phyloP scores from a whole-genome alignment of 2,797 vertebrate genomes.

The Sebastes oblongus region DNA sequence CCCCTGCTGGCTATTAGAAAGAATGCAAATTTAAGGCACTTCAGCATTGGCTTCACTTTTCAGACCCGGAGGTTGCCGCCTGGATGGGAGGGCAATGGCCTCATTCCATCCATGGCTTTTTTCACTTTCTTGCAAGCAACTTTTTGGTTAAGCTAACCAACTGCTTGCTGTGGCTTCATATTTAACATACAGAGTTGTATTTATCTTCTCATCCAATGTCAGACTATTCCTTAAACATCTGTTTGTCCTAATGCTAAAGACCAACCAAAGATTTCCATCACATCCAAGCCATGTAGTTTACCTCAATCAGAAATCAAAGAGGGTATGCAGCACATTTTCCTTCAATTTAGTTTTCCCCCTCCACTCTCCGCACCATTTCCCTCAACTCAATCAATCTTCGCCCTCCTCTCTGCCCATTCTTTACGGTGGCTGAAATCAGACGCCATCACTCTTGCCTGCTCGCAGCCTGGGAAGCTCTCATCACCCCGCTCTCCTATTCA shows the following conservation, averaged over 20 bases:
- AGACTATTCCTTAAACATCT: not conserved
- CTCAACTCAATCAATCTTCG: slow-evolving; percentile 49
- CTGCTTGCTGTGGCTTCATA: not conserved
- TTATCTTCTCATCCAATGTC: not conserved
- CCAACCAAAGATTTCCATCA: not conserved
- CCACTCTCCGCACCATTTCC: slow-evolving; percentile 31
- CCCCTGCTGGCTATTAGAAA: too few relatives aligned
- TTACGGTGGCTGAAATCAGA: slow-evolving; percentile 59
- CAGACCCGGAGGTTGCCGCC: too few relatives aligned
- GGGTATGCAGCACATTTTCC: slow-evolving; percentile 5
- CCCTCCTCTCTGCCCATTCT: slow-evolving; percentile 11
- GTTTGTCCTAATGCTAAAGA: not conserved
- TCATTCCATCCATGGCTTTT: not conserved
- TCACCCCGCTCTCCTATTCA: slow-evolving; percentile 47
- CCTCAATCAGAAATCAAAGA: slow-evolving; percentile 18
- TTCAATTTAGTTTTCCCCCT: slow-evolving; percentile 18
- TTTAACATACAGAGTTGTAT: not conserved
- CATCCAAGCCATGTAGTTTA: not conserved
- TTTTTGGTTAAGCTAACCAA: not conserved
- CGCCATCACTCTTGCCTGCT: slow-evolving; percentile 43
- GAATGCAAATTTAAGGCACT: too few relatives aligned
- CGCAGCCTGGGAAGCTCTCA: slow-evolving; percentile 64
- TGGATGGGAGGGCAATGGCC: too few relatives aligned
- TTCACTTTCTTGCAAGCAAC: not conserved
- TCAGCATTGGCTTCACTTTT: too few relatives aligned